Evolutionary conservation across 2,888 invertebrate species (phyloP).

Genomic region (Ophion obscuratus): DNA sequence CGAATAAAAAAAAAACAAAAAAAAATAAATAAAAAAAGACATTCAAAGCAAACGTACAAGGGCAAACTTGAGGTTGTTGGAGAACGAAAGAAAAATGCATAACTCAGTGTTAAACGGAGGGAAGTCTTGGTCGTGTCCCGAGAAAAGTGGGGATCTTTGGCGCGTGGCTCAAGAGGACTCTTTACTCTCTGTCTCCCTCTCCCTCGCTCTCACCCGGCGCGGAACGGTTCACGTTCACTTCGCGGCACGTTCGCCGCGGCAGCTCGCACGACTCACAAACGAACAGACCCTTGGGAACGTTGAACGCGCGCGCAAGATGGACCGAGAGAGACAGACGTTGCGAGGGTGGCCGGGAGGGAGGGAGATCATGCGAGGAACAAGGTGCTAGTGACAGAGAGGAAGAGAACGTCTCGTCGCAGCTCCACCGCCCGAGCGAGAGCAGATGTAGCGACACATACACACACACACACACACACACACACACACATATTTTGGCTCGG

Average conservation of each 20-base stretch:
- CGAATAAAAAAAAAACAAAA: slow-evolving; percentile 18
- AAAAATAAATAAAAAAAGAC: too few species aligned
- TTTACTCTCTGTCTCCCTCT: slow-evolving; percentile 39
- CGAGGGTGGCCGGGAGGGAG: slow-evolving; percentile 36
- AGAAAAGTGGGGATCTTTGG: slow-evolving; percentile 77
- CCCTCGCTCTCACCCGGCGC: slow-evolving; percentile 28
- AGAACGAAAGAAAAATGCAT: slow-evolving; percentile 35
- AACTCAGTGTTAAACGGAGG: slow-evolving; percentile 52
- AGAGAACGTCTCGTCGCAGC: slow-evolving; percentile 59
- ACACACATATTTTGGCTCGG: slow-evolving; percentile 49
- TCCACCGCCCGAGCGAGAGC: slow-evolving; percentile 67
- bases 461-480: slow-evolving; percentile 25
- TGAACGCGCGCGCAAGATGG: slow-evolving; percentile 34
- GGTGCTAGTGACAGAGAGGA: slow-evolving; percentile 40
- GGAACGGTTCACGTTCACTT: slow-evolving; percentile 36
- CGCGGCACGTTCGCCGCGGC: slow-evolving; percentile 60
- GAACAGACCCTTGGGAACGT: slow-evolving; percentile 63
- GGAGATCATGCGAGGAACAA: slow-evolving; percentile 10
- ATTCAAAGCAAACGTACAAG: background rate
- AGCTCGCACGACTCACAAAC: slow-evolving; percentile 59
- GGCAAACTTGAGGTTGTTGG: background rate
- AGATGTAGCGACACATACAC: slow-evolving; percentile 68
- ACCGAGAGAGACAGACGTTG: slow-evolving; percentile 18
- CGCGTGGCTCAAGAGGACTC: slow-evolving; percentile 77
- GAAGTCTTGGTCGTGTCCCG: slow-evolving; percentile 35